Conservation (phyloP, 2,797 vertebrate genomes). For the Artibeus lituratus region DNA sequence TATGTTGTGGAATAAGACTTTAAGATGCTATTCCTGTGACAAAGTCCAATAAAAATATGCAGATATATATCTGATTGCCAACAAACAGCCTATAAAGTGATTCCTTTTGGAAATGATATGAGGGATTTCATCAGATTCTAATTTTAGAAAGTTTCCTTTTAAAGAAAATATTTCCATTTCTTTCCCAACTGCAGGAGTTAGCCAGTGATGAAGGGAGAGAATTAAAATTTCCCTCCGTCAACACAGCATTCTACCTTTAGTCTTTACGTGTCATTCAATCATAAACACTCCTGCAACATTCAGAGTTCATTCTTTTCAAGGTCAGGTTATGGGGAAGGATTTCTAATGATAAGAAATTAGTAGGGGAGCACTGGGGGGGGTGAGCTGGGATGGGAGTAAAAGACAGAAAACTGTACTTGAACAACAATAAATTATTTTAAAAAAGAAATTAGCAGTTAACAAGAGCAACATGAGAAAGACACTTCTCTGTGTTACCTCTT, state of each 20-base stretch:
- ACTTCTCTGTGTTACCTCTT: neutral
- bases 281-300: neutral
- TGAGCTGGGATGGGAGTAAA: no score
- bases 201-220: neutral
- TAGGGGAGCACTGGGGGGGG: neutral
- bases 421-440: no score
- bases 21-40: slow-evolving; percentile 20
- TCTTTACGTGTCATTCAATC: neutral
- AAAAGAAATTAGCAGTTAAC: neutral
- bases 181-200: neutral
- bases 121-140: slow-evolving; percentile 18
- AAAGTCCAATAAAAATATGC: slow-evolving; percentile 16
- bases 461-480: neutral
- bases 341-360: neutral
- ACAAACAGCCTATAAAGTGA: neutral
- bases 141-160: neutral
- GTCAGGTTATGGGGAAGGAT: neutral
- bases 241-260: neutral
- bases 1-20: slow-evolving; percentile 41
- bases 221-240: neutral
- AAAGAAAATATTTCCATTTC: neutral
- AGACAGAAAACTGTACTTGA: no score
- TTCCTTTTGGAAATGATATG: neutral
- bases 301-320: neutral
- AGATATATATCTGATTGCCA: neutral